Evolutionary conservation across 2,113 vertebrate species (phyloP), one percentile per base, ranked within the genome.

Genomic region (Phainopepla nitens): DNA sequence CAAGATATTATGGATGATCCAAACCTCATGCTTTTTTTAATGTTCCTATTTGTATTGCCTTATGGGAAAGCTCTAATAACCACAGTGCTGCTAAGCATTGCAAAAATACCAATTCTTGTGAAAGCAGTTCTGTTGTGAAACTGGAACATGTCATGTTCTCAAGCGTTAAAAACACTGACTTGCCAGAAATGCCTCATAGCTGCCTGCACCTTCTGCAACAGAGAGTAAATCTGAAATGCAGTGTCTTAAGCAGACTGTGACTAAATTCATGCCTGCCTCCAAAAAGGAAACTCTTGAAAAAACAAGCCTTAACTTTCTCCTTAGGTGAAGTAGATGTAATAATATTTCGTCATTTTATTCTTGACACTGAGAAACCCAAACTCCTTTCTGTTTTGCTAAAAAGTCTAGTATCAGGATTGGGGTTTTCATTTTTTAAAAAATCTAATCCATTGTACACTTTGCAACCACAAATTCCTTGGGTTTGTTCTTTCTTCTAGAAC

Each of bases 271-370:
- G 41, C 33, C 73, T 93, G 41, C 57, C 44, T 91, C 81, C 11
- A 7, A 31, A 88, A 94, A 75, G 51, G 49, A 44, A 81, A 68
- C 23, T 58, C 82, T 35, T 31, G 28, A 20, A 49, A 47, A 93
- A 84, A 88, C 28, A 77, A 89, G 90, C 92, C 76, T 94, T 95
- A 92, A 92, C n/a, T 89, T 89, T 92, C 18, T 92, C 31, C 54
- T 71, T 85, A 56, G 47, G 20, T 71, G 47, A 94, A 68, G 20
- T 54, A 71, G 29, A 47, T 70, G 4, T 70, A 50, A 31, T 66
- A 72, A 47, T 76, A n/a, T 61, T 62, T 53, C 17, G 2, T 61
- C 13, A 35, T 78, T 89, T 89, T 82, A 60, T 71, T 92, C 33
- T 65, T 66, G 20, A 70, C 33, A 78, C 15, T 51, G 29, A 42